Percentiles rank a stretch among this genome's conserved stretches.
These are phyloP conservation scores for Ciconia maguari DNA, from an alignment of 2,113 vertebrate genomes.

Conservation along the genomic window DNA sequence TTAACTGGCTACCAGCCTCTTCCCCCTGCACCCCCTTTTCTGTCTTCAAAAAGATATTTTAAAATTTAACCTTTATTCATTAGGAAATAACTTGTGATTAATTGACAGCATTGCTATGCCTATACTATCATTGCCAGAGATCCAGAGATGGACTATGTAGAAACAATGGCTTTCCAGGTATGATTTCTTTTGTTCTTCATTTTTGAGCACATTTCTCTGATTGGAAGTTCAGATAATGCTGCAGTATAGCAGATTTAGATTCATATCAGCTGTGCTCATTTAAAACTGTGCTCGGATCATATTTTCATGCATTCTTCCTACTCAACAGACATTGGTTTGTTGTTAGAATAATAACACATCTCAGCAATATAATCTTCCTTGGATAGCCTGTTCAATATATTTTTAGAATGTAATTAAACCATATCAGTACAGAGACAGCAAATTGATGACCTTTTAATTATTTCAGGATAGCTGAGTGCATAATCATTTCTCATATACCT, in stretches of 20 bases:
- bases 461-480: slow-evolving; percentile 83
- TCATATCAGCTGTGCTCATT: background rate
- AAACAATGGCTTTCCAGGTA: background rate
- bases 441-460: slow-evolving; percentile 93
- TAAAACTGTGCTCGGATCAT: background rate
- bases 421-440: slow-evolving; percentile 75
- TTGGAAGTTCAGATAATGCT: background rate
- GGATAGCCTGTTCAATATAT: slow-evolving; percentile 82
- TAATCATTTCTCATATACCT: slow-evolving; percentile 71
- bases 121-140: background rate
- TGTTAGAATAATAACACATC: slow-evolving; percentile 72
- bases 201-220: background rate
- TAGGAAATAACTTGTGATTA: background rate
- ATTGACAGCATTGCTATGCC: background rate
- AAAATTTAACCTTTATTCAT: background rate
- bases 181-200: background rate
- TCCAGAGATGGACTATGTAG: background rate
- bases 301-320: background rate
- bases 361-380: slow-evolving; percentile 68
- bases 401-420: slow-evolving; percentile 91
- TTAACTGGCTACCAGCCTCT: background rate
- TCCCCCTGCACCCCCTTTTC: background rate
- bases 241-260: background rate
- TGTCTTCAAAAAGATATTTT: background rate
- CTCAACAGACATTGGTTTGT: slow-evolving; percentile 20